These are phyloP conservation scores for Varecia variegata DNA, from an alignment of 2,797 vertebrate genomes.

Conservation along the genomic window DNA sequence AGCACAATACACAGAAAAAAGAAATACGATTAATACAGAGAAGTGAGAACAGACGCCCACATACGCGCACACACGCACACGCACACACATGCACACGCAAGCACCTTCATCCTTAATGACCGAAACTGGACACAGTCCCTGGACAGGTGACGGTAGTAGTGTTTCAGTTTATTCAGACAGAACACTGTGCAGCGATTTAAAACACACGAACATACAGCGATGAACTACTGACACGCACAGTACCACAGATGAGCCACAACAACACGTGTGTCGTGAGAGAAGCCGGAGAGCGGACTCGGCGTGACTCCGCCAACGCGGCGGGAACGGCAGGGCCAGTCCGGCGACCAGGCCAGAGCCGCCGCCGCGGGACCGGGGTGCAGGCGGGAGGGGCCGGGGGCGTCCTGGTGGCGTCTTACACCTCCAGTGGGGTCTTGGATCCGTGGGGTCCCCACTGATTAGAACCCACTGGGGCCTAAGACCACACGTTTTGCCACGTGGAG, in stretches of 20 bases:
- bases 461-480: neutral
- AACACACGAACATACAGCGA: neutral
- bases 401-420: neutral
- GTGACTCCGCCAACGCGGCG: too few relatives aligned
- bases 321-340: too few relatives aligned
- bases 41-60: neutral
- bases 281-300: too few relatives aligned
- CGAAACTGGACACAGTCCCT: neutral
- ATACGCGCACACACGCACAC: neutral
- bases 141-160: neutral
- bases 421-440: neutral
- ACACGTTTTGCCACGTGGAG: neutral
- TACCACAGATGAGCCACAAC: neutral
- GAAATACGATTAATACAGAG: neutral
- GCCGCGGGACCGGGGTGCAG: rapidly evolving
- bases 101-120: neutral
- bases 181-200: neutral
- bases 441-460: neutral
- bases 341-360: too few relatives aligned
- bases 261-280: too few relatives aligned
- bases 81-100: rapidly evolving
- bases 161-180: conserved; percentile 14
- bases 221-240: neutral
- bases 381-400: neutral
- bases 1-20: neutral